Evolutionary conservation across 2,888 invertebrate species (phyloP).

Genomic region (Aethes cnicana): DNA sequence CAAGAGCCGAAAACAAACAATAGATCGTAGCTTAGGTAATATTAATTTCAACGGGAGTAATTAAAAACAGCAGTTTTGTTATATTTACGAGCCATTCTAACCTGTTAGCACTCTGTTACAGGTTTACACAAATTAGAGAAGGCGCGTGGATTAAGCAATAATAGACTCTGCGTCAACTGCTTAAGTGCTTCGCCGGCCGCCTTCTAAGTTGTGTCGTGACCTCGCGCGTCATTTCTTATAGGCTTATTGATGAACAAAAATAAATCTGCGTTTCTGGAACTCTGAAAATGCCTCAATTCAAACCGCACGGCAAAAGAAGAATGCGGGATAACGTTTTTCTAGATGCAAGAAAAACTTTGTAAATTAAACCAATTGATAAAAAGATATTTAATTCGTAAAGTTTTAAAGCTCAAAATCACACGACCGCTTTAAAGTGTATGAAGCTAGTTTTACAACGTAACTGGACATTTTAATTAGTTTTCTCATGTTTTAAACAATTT

Average conservation of each 20-base stretch:
- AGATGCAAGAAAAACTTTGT: slow-evolving; percentile 1
- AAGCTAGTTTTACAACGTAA: slow-evolving; percentile 31
- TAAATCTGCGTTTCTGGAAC: not conserved
- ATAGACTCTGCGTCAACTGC: too few relatives aligned
- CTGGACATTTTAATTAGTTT: slow-evolving; percentile 42
- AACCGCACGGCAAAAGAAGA: not conserved
- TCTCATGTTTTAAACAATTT: slow-evolving; percentile 37
- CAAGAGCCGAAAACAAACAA: slow-evolving; percentile 41
- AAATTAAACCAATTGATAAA: slow-evolving; percentile 1
- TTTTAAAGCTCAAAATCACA: slow-evolving; percentile 14
- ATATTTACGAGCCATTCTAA: slow-evolving; percentile 48
- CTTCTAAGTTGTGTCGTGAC: too few relatives aligned
- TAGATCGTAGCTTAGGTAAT: slow-evolving; percentile 22
- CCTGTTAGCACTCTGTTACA: slow-evolving; percentile 47
- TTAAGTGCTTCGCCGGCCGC: too few relatives aligned
- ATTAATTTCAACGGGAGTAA: slow-evolving; percentile 38
- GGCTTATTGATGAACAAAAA: slow-evolving; percentile 29
- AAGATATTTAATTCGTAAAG: slow-evolving; percentile 16
- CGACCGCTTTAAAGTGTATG: slow-evolving; percentile 5
- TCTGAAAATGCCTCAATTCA: not conserved
- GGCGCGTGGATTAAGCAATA: too few relatives aligned
- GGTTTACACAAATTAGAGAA: too few relatives aligned
- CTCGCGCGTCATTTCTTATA: slow-evolving; percentile 42
- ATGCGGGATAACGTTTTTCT: not conserved
- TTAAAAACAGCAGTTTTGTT: slow-evolving; percentile 45